Base-by-base conservation (phyloP, 2,888 invertebrate genomes). In the Carcina quercana region DNA sequence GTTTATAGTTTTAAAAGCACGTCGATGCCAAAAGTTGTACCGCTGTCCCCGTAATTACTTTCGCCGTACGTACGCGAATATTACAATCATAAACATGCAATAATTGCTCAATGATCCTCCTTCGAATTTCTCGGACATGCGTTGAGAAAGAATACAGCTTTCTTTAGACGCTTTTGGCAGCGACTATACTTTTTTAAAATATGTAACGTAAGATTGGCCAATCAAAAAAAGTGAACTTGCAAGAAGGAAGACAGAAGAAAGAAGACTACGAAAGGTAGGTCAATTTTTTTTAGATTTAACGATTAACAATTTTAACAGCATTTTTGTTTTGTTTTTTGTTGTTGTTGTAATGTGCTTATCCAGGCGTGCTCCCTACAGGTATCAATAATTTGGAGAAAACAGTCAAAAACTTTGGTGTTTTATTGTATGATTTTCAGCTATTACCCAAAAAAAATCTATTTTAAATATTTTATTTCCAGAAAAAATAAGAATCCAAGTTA, bases 181-280 rank as follows among this genome's bases (percentile, higher is more conserved):
- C 67, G 69, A 62, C 52, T 44, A 46, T 47, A 41, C 51, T 46
- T 53, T 47, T 51, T 51, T 54, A 54, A 51, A 59, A 44, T 47
- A 49, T 71, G 69, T 64, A 59, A 53, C n/a, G n/a, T 73, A 78
- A 75, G 71, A 69, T 76, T 78, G 79, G 76, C 76, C 78, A 78
- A 76, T 78, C 68, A 57, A 60, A 59, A n/a, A n/a, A 43, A 47
- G 57, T 59, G 64, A 54, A 53, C 52, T n/a, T 53, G 62, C 17
- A 10, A n/a, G 20, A 20, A 20, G 10, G 11, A 59, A 50, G 31
- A 42, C 54, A 37, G 51, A 62, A 69, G 52, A 67, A 39, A 33
- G 56, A 59, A 59, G 49, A 55, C 43, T 6, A 25, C 34, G n/a
- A 13, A 76, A 76, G 82, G 82, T 83, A 82, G 56, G 82, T 79